Conservation (phyloP, 1,140 invertebrate genomes). For the Tetragnatha versicolor region DNA sequence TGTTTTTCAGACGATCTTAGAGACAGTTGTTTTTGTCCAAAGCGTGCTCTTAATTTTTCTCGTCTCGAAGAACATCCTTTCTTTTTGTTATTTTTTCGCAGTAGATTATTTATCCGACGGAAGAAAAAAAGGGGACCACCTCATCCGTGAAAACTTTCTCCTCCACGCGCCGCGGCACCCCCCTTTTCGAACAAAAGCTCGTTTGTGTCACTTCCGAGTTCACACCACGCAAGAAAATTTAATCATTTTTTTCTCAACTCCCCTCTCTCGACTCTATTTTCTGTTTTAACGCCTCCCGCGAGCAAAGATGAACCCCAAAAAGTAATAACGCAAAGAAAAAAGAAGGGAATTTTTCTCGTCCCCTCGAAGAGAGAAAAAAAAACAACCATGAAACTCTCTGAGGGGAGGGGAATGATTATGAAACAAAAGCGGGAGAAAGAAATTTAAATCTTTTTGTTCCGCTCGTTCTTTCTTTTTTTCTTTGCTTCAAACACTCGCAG, state of each 20-base stretch:
- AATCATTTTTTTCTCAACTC: constrained; percentile 44
- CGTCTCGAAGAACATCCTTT: not conserved
- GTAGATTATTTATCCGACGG: constrained; percentile 19
- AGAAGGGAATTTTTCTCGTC: too few species aligned
- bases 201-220: constrained; percentile 27
- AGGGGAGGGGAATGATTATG: constrained; percentile 46
- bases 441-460: not conserved
- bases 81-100: not conserved
- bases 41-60: constrained; percentile 10
- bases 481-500: not conserved
- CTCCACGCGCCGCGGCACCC: not conserved
- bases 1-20: constrained; percentile 4
- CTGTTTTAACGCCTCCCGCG: constrained; percentile 15
- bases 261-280: constrained; percentile 17
- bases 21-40: constrained; percentile 3
- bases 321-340: not conserved
- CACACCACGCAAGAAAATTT: constrained; percentile 47
- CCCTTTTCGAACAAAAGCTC: not conserved
- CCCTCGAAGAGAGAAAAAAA: too few species aligned
- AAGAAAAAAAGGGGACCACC: constrained; percentile 2
- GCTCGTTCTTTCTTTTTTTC: not conserved
- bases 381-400: too few species aligned
- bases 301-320: too few species aligned
- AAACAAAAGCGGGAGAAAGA: constrained; percentile 36
- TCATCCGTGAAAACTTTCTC: constrained; percentile 52